A percentile compares a stretch with the other conserved stretches of the same genome.
Conservation (phyloP, 2,113 vertebrate genomes). For the Laticauda colubrina region DNA sequence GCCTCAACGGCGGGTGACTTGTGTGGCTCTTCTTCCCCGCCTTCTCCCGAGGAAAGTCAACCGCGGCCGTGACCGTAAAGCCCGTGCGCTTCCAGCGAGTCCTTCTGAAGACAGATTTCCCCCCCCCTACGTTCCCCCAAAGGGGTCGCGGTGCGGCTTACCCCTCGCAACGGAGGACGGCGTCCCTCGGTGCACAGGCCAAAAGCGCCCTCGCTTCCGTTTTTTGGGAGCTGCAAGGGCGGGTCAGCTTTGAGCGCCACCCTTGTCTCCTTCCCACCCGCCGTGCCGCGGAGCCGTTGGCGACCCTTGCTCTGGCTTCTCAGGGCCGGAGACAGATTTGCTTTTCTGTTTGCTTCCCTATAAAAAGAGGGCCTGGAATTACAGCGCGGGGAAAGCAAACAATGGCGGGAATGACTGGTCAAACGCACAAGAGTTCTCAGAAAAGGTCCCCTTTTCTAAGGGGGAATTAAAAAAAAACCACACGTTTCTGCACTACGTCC, state of each 20-base stretch:
- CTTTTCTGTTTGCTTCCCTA: background rate
- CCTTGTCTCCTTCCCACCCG: background rate
- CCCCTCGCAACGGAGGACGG: background rate
- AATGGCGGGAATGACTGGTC: background rate
- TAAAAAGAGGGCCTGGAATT: background rate
- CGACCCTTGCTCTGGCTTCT: background rate
- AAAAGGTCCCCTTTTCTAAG: background rate
- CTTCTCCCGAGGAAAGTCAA: background rate
- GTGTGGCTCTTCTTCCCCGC: background rate
- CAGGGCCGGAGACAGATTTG: background rate
- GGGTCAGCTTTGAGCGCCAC: background rate
- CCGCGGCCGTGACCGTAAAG: background rate
- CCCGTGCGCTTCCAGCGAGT: background rate
- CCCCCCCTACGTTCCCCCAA: background rate
- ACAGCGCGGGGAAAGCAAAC: background rate
- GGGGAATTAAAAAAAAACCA: background rate
- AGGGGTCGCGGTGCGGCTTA: background rate
- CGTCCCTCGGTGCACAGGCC: background rate
- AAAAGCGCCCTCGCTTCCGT: background rate
- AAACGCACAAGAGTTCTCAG: background rate
- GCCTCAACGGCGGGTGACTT: background rate
- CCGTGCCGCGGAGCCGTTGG: background rate
- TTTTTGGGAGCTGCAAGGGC: background rate
- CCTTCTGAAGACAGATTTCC: background rate
- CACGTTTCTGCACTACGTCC: background rate